These are phyloP conservation scores for Zapus hudsonius DNA, from an alignment of 2,113 vertebrate genomes.

Conservation along the genomic window DNA sequence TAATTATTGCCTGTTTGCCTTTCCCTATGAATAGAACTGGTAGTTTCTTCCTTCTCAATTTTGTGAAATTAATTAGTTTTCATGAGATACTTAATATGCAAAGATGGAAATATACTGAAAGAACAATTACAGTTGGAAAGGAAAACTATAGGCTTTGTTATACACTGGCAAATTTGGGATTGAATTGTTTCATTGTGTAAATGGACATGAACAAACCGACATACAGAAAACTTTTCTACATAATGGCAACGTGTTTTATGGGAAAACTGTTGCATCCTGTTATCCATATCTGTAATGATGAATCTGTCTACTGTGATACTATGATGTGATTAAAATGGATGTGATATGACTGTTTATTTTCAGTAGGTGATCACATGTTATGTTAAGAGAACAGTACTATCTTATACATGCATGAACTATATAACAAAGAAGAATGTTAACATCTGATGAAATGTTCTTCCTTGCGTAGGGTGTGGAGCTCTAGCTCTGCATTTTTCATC, in stretches of 20 bases:
- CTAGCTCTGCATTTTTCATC: not conserved
- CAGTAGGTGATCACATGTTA: not conserved
- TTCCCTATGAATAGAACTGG: no score
- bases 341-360: not conserved
- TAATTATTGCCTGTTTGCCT: no score
- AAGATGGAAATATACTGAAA: not conserved
- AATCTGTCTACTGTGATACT: not conserved
- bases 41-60: no score
- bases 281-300: not conserved
- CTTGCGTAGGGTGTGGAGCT: no score
- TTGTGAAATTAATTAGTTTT: no score
- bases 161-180: not conserved
- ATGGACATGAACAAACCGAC: not conserved
- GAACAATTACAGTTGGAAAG: not conserved
- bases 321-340: not conserved
- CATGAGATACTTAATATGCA: not conserved
- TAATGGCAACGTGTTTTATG: not conserved
- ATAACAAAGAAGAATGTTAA: not conserved
- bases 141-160: not conserved
- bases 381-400: not conserved
- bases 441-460: not conserved
- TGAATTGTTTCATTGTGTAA: not conserved
- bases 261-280: not conserved
- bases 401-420: accelerated
- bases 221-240: not conserved